Conservation (phyloP, 2,888 invertebrate genomes). For the Pediacus dermestoides region DNA sequence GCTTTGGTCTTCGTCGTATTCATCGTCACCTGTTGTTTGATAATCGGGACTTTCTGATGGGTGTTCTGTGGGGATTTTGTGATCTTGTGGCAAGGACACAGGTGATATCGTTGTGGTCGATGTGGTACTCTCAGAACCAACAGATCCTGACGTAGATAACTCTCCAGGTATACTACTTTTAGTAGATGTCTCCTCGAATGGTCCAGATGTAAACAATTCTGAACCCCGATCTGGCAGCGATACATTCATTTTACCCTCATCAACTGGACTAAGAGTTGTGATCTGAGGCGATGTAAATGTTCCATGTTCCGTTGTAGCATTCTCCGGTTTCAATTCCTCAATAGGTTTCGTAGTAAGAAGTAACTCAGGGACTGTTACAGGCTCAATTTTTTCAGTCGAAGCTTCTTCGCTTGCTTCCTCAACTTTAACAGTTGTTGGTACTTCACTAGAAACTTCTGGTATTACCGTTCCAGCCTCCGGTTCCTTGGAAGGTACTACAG, state of each 20-base stretch:
- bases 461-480: conserved; percentile 16
- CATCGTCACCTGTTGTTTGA: conserved; percentile 52
- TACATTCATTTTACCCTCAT: neutral
- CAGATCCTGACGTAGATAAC: conserved; percentile 38
- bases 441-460: conserved; percentile 13
- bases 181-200: conserved; percentile 19
- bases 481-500: conserved; percentile 11
- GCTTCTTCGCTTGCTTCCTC: conserved; percentile 5
- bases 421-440: conserved; percentile 12
- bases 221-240: conserved; percentile 6
- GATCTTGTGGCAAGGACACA: conserved; percentile 17
- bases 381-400: neutral
- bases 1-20: conserved; percentile 74
- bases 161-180: conserved; percentile 34
- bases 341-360: neutral
- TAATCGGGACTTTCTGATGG: conserved; percentile 44
- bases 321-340: neutral
- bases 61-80: conserved; percentile 25
- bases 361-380: neutral
- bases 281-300: conserved; percentile 10
- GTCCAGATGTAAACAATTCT: conserved; percentile 27
- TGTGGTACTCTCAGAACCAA: conserved; percentile 23
- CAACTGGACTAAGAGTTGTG: neutral
- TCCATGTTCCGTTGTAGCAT: conserved; percentile 4
- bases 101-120: conserved; percentile 14